Evolutionary conservation across 2,888 invertebrate species (phyloP), one percentile per base, ranked within the genome.

Genomic region (Schizaphis graminum): DNA sequence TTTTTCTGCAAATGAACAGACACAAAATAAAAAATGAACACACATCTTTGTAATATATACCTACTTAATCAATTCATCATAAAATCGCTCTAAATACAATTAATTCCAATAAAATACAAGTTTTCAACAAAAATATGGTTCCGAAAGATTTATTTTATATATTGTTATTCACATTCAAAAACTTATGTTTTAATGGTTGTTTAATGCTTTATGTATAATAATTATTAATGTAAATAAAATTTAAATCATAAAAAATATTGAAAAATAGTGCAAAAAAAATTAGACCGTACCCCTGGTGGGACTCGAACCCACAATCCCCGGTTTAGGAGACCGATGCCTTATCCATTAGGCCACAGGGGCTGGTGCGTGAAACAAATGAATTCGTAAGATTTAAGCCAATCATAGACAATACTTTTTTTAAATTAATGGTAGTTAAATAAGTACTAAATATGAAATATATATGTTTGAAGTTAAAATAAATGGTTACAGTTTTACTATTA

Each of bases 271-370:
- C 41, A 91, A 91, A 91, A 91, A 91, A 91, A 85, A 21, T 41
- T 56, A 0, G 5, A 3, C 44, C 56, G 56, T 85, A 85, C 85
- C 91, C 91, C 91, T 91, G 91, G 91, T 91, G 91, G 91, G 91
- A 91, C 84, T 91, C 84, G 91, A 91, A 91, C 91, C 91, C 91
- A 91, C 91, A 91, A 91, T 91, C 91, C 85, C 91, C 91, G 91
- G 84, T 91, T 91, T 91, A 84, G 84, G 91, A 91, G 84, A 91
- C 91, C 91, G 91, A 91, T 91, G 91, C 91, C 91, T 84, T 91
- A 91, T 91, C 91, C 91, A 91, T 91, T 91, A 85, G 85, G 91
- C 91, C 91, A 91, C 91, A 91, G 91, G 91, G 91, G 84, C 91
- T 90, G 44, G 44, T 44, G 28, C 61, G 67, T 8, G 56, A 1